Evolutionary conservation across 2,797 vertebrate species (phyloP), one percentile per base, ranked within the genome.

Genomic region (Lophotriccus pileatus): DNA sequence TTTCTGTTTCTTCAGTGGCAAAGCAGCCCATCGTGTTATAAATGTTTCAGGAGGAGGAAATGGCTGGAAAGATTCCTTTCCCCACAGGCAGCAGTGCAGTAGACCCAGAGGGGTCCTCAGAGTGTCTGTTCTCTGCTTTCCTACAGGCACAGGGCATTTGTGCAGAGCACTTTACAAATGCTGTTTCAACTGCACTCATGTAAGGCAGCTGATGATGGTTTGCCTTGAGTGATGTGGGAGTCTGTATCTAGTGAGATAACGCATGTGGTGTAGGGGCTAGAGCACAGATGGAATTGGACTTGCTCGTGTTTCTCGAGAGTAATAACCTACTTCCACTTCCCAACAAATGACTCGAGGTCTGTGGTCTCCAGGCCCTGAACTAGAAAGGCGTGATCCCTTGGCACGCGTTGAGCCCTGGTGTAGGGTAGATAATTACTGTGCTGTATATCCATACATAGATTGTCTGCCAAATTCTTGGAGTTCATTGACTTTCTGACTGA

Each of bases 371-470:
- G 58, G 34, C 53, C 62, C 0, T 2, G 50, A 69, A 47, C 73
- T 22, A 47, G 62, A 46, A 75, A 86, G 37, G 12, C 3, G 1
- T 39, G 63, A 64, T 75, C 39, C 23, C 28, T 52, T 47, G 64
- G 37, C 44, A 37, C 6, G 14, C 0, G 0, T 56, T 24, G n/a
- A 81, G 37, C 44, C 62, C 53, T 83, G 46, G 46, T 58, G 25
- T 17, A 22, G 18, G 11, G 14, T 62, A 41, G n/a, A 14, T 47
- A 73, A 14, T 79, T 43, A 39, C 21, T 89, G 25, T 82, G 36
- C 22, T 77, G 23, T 85, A 5, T 60, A 27, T 59, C 36, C 19
- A 46, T 23, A 43, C 3, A 1, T 1, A 4, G 7, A 67, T n/a
- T 22, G 9, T n/a, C 59, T 78, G 46, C 53, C 34, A 56, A 50